These are phyloP conservation scores for Drosophila guanche DNA, from an alignment of 1,140 invertebrate species.

Conservation along the genomic window DNA sequence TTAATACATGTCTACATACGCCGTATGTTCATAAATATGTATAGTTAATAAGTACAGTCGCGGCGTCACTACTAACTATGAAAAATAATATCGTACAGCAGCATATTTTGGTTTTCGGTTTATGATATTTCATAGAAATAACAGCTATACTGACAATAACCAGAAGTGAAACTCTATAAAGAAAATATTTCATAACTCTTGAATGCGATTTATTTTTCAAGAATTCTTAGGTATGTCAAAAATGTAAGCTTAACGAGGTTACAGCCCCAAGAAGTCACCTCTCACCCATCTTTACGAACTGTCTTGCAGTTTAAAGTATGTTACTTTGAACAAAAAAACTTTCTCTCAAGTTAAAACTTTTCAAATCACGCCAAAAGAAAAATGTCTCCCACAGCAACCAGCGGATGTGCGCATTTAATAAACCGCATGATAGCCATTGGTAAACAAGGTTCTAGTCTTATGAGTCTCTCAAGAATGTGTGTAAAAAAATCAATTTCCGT, in stretches of 20 bases:
- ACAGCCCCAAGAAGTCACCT: neutral
- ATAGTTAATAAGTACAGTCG: too few species aligned
- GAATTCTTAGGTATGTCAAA: slow-evolving; percentile 16
- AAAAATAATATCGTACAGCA: too few species aligned
- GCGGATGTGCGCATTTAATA: slow-evolving; percentile 22
- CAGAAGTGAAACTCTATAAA: too few species aligned
- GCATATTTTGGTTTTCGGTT: too few species aligned
- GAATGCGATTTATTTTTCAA: too few species aligned
- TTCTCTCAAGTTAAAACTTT: slow-evolving; percentile 29
- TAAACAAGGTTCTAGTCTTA: slow-evolving; percentile 20
- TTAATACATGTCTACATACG: too few species aligned
- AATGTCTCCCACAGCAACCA: neutral
- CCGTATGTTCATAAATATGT: too few species aligned
- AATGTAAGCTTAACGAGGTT: slow-evolving; percentile 11
- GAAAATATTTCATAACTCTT: too few species aligned
- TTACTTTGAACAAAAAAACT: slow-evolving; percentile 14
- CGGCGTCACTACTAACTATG: too few species aligned
- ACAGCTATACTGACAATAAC: too few species aligned
- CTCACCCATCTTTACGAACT: slow-evolving; percentile 3
- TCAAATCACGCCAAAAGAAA: slow-evolving; percentile 10
- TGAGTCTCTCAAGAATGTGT: too few species aligned
- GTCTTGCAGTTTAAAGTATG: slow-evolving; percentile 36
- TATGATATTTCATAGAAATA: too few species aligned
- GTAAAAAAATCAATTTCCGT: slow-evolving; percentile 40
- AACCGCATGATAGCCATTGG: slow-evolving; percentile 2